phyloP scores from a whole-genome alignment of 2,888 invertebrate genomes.

The Nomada ferruginata region DNA sequence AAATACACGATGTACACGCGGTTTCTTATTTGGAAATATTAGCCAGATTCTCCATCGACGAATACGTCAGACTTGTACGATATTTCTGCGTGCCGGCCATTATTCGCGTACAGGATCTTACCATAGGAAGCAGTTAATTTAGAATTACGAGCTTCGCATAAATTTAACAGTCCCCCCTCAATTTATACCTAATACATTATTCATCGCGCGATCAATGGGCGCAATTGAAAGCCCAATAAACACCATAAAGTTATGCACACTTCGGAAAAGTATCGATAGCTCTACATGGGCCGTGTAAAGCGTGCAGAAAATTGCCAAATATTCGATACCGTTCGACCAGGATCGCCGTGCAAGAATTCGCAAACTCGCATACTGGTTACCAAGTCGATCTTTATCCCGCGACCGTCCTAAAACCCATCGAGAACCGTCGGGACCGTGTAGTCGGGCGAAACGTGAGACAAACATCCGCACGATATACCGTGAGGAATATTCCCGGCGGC shows the following conservation, averaged over 20 bases:
- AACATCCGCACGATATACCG: conserved; percentile 24
- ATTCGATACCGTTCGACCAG: background rate
- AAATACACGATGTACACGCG: background rate
- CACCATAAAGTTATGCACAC: too few relatives aligned
- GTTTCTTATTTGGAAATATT: conserved; percentile 12
- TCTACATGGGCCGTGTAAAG: background rate
- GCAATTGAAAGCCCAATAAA: too few relatives aligned
- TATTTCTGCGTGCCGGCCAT: background rate
- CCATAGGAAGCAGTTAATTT: too few relatives aligned
- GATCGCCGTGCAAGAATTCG: background rate
- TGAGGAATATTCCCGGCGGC: conserved; percentile 23
- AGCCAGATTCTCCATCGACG: background rate
- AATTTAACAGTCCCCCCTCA: too few relatives aligned
- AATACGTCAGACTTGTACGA: background rate
- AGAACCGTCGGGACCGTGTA: conserved; percentile 13
- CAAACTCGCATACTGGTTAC: background rate
- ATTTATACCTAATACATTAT: too few relatives aligned
- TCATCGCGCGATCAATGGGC: too few relatives aligned
- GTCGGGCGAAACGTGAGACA: conserved; percentile 35
- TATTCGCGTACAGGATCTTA: background rate
- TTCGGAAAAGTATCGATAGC: too few relatives aligned
- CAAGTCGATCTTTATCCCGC: too few relatives aligned
- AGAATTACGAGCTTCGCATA: too few relatives aligned
- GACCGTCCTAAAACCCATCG: background rate
- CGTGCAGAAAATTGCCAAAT: background rate